Conservation (phyloP, 2,888 invertebrate genomes). For the Hypena proboscidalis region DNA sequence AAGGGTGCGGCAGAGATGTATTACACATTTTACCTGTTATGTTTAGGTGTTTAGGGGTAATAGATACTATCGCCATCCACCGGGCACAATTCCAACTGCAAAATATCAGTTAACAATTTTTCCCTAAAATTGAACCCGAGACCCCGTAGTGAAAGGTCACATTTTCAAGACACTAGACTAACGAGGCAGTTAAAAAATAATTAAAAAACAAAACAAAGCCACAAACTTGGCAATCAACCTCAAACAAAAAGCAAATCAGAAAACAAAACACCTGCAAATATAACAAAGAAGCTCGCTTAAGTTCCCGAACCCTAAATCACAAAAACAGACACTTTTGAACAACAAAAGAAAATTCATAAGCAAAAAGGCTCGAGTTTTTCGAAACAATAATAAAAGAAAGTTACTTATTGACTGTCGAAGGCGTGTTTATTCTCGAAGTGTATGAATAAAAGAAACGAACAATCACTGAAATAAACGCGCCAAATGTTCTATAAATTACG, state of each 20-base stretch:
- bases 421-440: conserved; percentile 33
- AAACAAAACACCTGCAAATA: conserved; percentile 17
- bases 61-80: too few species aligned
- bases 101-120: too few species aligned
- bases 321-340: conserved; percentile 13
- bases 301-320: conserved; percentile 17
- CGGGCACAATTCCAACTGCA: too few species aligned
- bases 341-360: conserved; percentile 17
- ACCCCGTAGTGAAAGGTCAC: too few species aligned
- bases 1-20: too few species aligned
- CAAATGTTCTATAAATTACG: conserved; percentile 16
- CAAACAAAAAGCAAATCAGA: conserved; percentile 10
- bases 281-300: conserved; percentile 12
- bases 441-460: conserved; percentile 24
- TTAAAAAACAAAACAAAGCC: conserved; percentile 1
- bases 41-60: too few species aligned
- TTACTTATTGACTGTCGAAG: conserved; percentile 33
- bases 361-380: conserved; percentile 8
- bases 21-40: too few species aligned
- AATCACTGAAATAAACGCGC: conserved; percentile 27
- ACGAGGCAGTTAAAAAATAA: not conserved
- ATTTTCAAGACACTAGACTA: not conserved
- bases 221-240: conserved; percentile 9
- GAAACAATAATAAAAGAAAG: conserved; percentile 23
- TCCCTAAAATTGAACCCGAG: too few species aligned